phyloP scores from a whole-genome alignment of 2,113 vertebrate genomes.

The Callopanchax toddi region DNA sequence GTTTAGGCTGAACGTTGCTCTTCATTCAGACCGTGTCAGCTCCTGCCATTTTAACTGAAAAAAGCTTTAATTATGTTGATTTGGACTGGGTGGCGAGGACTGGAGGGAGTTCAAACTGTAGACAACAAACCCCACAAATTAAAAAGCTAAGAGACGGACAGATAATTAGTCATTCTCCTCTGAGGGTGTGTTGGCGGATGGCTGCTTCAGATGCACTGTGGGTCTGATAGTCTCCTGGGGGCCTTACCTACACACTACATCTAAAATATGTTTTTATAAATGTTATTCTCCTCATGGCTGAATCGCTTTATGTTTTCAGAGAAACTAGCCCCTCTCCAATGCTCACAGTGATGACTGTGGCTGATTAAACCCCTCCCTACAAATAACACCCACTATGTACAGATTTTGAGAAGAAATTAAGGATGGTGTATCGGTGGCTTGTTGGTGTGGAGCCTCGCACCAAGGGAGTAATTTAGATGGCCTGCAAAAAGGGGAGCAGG shows the following conservation, averaged over 20 bases:
- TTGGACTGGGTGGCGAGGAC: neutral
- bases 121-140: slow-evolving; percentile 13
- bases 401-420: slow-evolving; percentile 38
- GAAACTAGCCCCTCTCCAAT: slow-evolving; percentile 15
- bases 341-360: slow-evolving; percentile 2
- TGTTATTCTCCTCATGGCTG: slow-evolving; percentile 19
- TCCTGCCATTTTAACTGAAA: slow-evolving; percentile 38
- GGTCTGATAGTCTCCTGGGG: slow-evolving; percentile 9
- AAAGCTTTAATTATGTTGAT: slow-evolving; percentile 53
- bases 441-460: slow-evolving; percentile 48
- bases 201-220: slow-evolving; percentile 4
- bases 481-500: slow-evolving; percentile 50
- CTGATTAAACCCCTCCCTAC: slow-evolving; percentile 29
- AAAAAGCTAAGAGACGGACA: slow-evolving; percentile 24
- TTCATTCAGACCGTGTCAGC: slow-evolving; percentile 30
- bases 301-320: slow-evolving; percentile 27
- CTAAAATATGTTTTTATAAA: slow-evolving; percentile 10
- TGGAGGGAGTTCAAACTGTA: neutral
- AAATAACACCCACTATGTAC: slow-evolving; percentile 4
- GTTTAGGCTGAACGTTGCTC: slow-evolving; percentile 9
- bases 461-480: slow-evolving; percentile 71
- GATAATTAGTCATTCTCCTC: slow-evolving; percentile 31
- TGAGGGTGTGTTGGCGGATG: neutral
- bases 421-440: slow-evolving; percentile 45
- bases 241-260: slow-evolving; percentile 10